A percentile compares a stretch with the other conserved stretches of the same genome.
Conservation (phyloP, 2,888 invertebrate species). For the Drosophila nigricruria region DNA sequence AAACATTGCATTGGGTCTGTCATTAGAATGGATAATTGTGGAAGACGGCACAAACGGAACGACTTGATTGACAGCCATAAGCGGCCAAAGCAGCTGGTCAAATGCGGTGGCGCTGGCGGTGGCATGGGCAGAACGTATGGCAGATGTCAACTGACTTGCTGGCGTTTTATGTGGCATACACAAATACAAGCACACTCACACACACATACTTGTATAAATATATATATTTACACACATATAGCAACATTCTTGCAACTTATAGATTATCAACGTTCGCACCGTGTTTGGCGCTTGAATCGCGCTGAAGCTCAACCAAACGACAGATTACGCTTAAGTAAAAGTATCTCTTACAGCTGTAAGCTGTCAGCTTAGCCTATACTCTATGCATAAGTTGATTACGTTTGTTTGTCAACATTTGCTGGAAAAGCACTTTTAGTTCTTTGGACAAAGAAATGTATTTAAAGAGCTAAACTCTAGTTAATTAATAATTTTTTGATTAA, state of each 20-base stretch:
- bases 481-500: neutral
- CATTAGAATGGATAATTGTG: constrained; percentile 81
- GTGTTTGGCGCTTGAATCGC: constrained; percentile 5
- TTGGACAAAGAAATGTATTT: neutral
- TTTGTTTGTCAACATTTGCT: neutral
- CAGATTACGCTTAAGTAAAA: constrained; percentile 54
- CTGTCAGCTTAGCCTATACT: constrained; percentile 8
- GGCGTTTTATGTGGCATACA: constrained; percentile 53
- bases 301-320: constrained; percentile 53
- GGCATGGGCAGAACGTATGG: constrained; percentile 58
- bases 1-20: constrained; percentile 65
- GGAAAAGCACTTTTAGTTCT: neutral
- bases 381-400: constrained; percentile 4
- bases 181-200: constrained; percentile 1
- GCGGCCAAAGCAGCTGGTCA: constrained; percentile 31
- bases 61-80: constrained; percentile 53
- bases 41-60: constrained; percentile 33
- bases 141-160: constrained; percentile 78
- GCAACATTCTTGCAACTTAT: constrained; percentile 34
- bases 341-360: constrained; percentile 51
- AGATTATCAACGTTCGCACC: constrained; percentile 28
- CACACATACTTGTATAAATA: neutral
- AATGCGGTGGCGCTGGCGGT: neutral
- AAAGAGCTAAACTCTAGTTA: neutral
- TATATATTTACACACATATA: constrained; percentile 6